Base-by-base conservation (phyloP, 2,797 vertebrate species). In the Trematomus bernacchii region DNA sequence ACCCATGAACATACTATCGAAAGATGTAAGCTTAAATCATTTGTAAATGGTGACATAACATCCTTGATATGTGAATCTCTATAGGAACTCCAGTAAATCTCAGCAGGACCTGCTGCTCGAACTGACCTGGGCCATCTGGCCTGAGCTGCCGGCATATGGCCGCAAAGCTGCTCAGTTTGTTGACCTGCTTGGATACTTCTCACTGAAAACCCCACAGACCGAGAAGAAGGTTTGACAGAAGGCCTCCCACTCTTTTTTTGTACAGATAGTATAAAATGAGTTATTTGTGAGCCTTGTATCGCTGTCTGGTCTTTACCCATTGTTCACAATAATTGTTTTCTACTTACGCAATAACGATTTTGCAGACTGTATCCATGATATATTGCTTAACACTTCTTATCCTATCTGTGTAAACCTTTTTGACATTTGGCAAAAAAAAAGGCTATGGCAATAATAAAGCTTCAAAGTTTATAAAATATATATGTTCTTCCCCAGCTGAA, bases 41-140 rank as follows among this genome's bases (percentile, higher is more conserved):
- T 27, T 27, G 27, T 27, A 27, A 76, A 66, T 67, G 3, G 1
- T 67, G 6, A 12, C 33, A 59, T 23, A 1, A 6, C 23, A 57
- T 46, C 5, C 0, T 37, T 11, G 9, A 76, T 18, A 3, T 74
- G 5, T 72, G 19, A 6, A 40, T 84, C 3, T 83, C 0, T 33
- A 47, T 81, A 99, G 98, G 89, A 99, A 98, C 92, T 99, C 98
- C 6, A 98, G 94, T 93, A 99, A 99, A 90, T 95, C 97, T 66
- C 98, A 99, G 61, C 98, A 99, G 87, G 98, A 99, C 72, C 90
- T 99, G 21, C 94, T 99, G 33, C 92, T 99, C 58, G 98, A 99
- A 79, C 94, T 99, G 76, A 99, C 98, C 88, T 99, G 98, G 98
- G 98, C 98, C 21, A 98, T 99, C 89, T 99, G 98, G 98, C 98